Base-by-base conservation (phyloP, 2,113 vertebrate genomes). In the Colius striatus region DNA sequence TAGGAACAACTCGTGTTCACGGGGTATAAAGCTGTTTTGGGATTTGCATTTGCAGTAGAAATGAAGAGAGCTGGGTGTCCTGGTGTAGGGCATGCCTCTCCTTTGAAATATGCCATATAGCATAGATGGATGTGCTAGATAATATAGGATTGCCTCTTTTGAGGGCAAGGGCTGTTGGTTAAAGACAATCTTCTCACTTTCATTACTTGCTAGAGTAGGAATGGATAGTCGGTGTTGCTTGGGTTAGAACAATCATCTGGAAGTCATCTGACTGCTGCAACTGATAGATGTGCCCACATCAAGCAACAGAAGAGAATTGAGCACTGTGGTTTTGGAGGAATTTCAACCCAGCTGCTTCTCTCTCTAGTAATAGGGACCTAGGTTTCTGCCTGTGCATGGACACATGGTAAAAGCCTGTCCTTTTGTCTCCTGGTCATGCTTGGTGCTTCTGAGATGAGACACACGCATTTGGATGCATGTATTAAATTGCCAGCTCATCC, bases 401-500 rank as follows among this genome's bases (percentile, higher is more conserved):
- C 54, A 29, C 1, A 0, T 21, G 53, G 45, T 54, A 41, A 47
- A 41, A 36, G 34, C 6, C 50, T 8, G 11, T 41, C 53, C 53
- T 61, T 51, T 67, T 5, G 3, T 17, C 72, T 86, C 55, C 68
- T 66, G 38, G 41, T 41, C 75, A 2, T 22, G 47, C 57, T n/a
- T 7, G 3, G 13, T 67, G 76, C 84, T 65, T 38, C 83, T 73
- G 50, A 41, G 76, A 58, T 47, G 63, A 85, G 62, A 17, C 72
- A 47, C 51, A 3, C 5, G 0, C 25, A 4, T 22, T 60, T 22
- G 22, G 81, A 78, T 5, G 1, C 58, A 22, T 32, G 43, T 75
- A 70, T 91, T 84, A 60, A 87, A 75, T 78, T 87, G 77, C 92
- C 81, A 81, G 70, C 87, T 94, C 84, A 91, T 82, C 93, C 87